Base-by-base conservation (phyloP, 2,113 vertebrate species). In the Cromileptes altivelis region DNA sequence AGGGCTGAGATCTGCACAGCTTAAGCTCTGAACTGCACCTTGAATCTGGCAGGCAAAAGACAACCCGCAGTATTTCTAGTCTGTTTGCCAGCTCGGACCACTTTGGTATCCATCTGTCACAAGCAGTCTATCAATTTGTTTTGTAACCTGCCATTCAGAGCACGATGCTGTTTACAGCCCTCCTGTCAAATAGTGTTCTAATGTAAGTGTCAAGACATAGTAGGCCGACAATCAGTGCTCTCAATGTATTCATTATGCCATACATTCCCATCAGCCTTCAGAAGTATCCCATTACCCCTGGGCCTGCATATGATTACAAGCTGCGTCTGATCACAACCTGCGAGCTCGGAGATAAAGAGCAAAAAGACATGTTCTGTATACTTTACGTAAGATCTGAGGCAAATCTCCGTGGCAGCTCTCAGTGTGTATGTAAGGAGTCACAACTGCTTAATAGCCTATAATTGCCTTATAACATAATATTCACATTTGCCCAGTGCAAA, bases 91-190 rank as follows among this genome's bases (percentile, higher is more conserved):
- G 78, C 81, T 88, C 78, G 86, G 55, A 80, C 53, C 69, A 74
- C 83, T 88, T 79, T 19, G 21, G 42, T 30, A 53, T 82, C 89
- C 60, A 68, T 85, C 88, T 82, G 78, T 88, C 89, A 82, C 49
- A 53, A 74, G 82, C 82, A 78, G 55, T 78, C 80, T 47, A 60
- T 90, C 87, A 61, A 33, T 88, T 75, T 87, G 57, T 85, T 87
- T 82, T 81, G 82, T 72, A 58, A 60, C 63, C 74, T 80, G 50
- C 75, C 78, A 64, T 78, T 87, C 76, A 79, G 50, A 71, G 67
- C 4, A 1, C 8, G 27, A 7, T 19, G 60, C 64, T 61, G 50
- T 45, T 79, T 73, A 67, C 64, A 49, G 65, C 70, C 37, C 53
- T 75, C 23, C 72, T 65, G 61, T 84, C 76, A 72, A 82, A 84